These are phyloP conservation scores for Cuniculus paca DNA, from an alignment of 2,797 vertebrate species.

Conservation along the genomic window DNA sequence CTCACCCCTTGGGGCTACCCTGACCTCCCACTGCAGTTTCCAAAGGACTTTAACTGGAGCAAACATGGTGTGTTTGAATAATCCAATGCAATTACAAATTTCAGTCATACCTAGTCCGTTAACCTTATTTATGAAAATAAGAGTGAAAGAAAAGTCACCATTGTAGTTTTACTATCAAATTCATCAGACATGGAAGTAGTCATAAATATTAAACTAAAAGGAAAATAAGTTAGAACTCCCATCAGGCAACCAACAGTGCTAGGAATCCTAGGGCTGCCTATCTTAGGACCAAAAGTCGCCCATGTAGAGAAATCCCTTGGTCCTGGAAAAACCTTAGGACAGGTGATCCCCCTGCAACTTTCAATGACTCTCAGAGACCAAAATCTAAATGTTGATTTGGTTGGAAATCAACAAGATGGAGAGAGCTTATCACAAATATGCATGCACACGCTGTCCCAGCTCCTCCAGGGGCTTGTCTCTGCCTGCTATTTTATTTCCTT, in stretches of 20 bases:
- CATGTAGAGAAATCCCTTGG: not conserved
- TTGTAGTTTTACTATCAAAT: not conserved
- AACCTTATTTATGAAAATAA: conserved; percentile 21
- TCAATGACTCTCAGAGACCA: not conserved
- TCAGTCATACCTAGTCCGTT: not conserved
- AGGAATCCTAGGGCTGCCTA: not conserved
- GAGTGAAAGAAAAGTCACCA: not conserved
- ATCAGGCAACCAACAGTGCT: fast-evolving
- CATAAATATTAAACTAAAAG: not conserved
- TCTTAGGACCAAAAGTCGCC: not conserved
- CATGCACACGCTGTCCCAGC: fast-evolving
- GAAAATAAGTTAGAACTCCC: not conserved
- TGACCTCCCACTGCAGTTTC: not conserved
- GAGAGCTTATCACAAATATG: not conserved
- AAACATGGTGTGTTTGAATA: not conserved
- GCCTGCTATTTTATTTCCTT: not conserved
- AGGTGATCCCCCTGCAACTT: not conserved
- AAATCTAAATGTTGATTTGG: not conserved
- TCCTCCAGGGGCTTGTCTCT: fast-evolving
- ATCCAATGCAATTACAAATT: not conserved
- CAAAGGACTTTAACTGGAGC: not conserved
- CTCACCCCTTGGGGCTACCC: no score
- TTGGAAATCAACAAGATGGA: not conserved
- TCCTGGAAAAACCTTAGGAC: not conserved
- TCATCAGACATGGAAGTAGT: not conserved